Evolutionary conservation across 2,113 vertebrate species (phyloP), one percentile per base, ranked within the genome.

Genomic region (Sebastes schlegelii): DNA sequence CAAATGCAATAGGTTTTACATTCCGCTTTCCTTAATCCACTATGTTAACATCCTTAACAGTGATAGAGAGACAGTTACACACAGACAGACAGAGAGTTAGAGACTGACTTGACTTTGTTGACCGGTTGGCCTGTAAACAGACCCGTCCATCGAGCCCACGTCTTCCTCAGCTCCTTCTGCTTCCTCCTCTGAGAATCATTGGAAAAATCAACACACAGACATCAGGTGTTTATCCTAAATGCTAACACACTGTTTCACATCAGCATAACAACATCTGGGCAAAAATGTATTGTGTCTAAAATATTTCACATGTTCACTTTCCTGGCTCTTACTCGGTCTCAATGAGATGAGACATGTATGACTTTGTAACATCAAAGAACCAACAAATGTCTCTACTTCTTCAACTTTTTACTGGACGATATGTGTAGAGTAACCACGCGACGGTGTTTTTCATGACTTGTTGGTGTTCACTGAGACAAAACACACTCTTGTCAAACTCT

Each of bases 101-200:
- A 17, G 52, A 79, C 10, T 94, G 90, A 99, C 98, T 95, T 97
- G 90, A 99, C 92, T 0, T 93, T 60, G 2, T 46, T 62, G 8
- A 97, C 64, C 0, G 96, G 96, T 86, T 98, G 96, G 2, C 0
- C 0, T 0, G 6, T 54, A 51, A 94, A 91, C 9, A 97, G 6
- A 6, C 55, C 80, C 0, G 92, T 81, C 97, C 97, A 98, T 48
- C 64, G 93, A 43, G 96, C 96, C 97, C 98, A 98, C 0, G 67
- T 91, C 43, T 14, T 6, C 61, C 60, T 85, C 6, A 98, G 93
- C 1, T 74, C 0, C 5, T 92, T 85, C 4, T 92, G 94, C 19
- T 83, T 6, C 6, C 91, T 77, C 62, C 91, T 95, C 70, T 95
- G 76, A 14, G 5, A 61, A 74, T 11, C 16, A 73, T 16, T 1